Conservation (phyloP, 2,113 vertebrate species). For the Malaclemys terrapin region DNA sequence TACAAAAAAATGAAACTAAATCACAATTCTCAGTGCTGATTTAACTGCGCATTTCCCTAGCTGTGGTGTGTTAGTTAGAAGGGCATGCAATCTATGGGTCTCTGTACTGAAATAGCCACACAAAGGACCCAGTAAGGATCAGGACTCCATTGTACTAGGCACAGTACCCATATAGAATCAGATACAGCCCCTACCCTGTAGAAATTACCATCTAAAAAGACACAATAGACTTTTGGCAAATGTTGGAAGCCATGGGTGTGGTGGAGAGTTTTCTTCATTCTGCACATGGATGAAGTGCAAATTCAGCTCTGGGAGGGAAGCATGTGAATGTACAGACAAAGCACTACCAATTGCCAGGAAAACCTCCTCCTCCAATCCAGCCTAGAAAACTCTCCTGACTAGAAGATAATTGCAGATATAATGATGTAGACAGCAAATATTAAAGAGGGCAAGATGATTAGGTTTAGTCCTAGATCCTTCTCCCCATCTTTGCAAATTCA, state of each 20-base stretch:
- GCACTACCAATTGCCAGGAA: not conserved
- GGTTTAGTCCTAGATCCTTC: not conserved
- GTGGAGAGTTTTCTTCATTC: slow-evolving; percentile 58
- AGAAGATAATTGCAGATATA: not conserved
- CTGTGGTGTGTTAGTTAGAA: not conserved
- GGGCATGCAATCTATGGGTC: not conserved
- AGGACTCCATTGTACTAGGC: not conserved
- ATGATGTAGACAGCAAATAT: not conserved
- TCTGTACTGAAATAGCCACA: slow-evolving; percentile 19
- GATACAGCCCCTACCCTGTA: not conserved
- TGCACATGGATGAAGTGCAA: not conserved
- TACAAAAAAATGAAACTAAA: not conserved
- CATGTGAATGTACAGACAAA: not conserved
- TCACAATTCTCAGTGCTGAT: slow-evolving; percentile 1
- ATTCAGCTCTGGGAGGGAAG: slow-evolving; percentile 8
- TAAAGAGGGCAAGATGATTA: not conserved
- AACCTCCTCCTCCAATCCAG: not conserved
- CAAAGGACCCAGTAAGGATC: not conserved
- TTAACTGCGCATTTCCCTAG: not conserved
- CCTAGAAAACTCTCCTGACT: not conserved
- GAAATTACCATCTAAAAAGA: slow-evolving; percentile 47
- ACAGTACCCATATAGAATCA: not conserved
- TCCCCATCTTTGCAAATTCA: not conserved
- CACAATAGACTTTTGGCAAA: slow-evolving; percentile 49
- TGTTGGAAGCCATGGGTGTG: slow-evolving; percentile 63